Evolutionary conservation across 2,113 vertebrate species (phyloP), one percentile per base, ranked within the genome.

Genomic region (Cichladusa arquata): DNA sequence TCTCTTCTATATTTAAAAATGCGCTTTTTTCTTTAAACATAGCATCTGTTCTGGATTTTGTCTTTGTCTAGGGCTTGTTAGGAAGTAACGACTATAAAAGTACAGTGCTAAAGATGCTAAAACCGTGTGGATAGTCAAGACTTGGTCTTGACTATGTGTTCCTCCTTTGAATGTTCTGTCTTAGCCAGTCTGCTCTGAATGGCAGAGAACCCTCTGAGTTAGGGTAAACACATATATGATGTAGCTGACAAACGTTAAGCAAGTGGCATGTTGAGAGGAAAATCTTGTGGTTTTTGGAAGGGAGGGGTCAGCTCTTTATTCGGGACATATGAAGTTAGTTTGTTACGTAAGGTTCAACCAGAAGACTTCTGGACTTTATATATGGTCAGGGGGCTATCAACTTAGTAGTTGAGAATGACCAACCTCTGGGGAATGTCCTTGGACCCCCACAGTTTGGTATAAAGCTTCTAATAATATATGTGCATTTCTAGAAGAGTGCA

Each of bases 351-450:
- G 3, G 14, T 78, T 90, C 20, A 70, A 26, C 6, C 11, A 44
- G 40, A 58, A 86, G 61, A 47, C 13, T 60, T 71, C 3, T 14
- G 2, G 25, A 36, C 79, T 15, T 12, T 34, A 11, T 79, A 14
- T 11, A 65, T 47, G 24, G 24, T 66, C 74, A 33, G 15, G 7
- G 19, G 1, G 4, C 38, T 86, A 4, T 33, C 29, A 44, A 1
- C 15, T 53, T 90, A 34, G 16, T 3, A 3, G 9, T 1, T 78
- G 33, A 74, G 29, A 76, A n/a, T n/a, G 25, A 26, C 5, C 44
- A 24, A 0, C 12, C 4, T 4, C 14, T 79, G 2, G 3, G 34
- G 16, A 92, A n/a, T 0, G 8, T 86, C 20, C 25, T 71, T 5
- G 2, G 38, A 38, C 8, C 6, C 8, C 5, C 13, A 73, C 19